phyloP scores from a whole-genome alignment of 2,113 vertebrate genomes.

The Gallinago undulata region DNA sequence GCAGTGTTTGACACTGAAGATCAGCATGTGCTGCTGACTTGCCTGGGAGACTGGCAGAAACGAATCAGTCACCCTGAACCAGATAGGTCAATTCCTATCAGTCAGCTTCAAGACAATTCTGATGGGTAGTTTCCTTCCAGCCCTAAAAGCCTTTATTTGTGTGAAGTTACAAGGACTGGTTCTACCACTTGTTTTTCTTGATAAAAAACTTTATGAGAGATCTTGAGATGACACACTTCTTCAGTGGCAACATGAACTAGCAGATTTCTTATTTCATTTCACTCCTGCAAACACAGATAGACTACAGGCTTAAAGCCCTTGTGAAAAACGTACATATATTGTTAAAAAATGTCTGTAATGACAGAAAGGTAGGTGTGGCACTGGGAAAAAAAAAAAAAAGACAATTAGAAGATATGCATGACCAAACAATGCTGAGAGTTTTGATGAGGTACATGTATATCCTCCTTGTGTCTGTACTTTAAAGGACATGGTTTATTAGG shows the following conservation, averaged over 20 bases:
- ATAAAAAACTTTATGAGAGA: not conserved
- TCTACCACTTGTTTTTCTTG: not conserved
- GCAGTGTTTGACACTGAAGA: slow-evolving; percentile 42
- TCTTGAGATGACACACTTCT: not conserved
- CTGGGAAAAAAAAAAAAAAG: not conserved
- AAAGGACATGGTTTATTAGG: not conserved
- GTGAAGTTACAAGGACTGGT: not conserved
- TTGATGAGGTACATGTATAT: not conserved
- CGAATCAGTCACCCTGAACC: slow-evolving; percentile 34
- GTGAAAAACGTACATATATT: not conserved
- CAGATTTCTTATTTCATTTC: not conserved
- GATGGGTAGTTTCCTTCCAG: not conserved
- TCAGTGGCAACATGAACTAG: not conserved
- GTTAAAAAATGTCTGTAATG: not conserved
- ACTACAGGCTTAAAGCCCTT: not conserved
- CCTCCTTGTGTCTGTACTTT: not conserved
- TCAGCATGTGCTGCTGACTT: slow-evolving; percentile 28
- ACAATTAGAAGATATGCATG: not conserved
- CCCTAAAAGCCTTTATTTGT: not conserved
- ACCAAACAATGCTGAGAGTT: not conserved
- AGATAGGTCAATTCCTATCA: slow-evolving; percentile 11
- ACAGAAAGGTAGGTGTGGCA: not conserved
- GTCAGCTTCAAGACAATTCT: slow-evolving; percentile 11
- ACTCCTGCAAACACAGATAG: not conserved
- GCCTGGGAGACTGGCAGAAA: slow-evolving; percentile 24